A percentile compares a stretch with the other conserved stretches of the same genome.
These are phyloP conservation scores for Drosophila orena DNA, from an alignment of 1,140 invertebrate species.

Conservation along the genomic window DNA sequence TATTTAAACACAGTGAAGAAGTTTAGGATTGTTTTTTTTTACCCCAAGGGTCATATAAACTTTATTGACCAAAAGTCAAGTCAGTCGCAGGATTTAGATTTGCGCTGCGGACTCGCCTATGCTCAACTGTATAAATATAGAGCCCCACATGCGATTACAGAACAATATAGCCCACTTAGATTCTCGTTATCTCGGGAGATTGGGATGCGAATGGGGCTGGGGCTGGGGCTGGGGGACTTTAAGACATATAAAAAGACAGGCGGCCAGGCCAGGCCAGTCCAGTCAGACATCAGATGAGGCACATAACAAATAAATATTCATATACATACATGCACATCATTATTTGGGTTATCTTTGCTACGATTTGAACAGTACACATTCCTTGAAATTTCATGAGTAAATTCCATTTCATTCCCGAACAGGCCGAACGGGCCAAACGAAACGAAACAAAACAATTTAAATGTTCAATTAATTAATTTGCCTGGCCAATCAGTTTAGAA, in stretches of 20 bases:
- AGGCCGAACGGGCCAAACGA: slow-evolving; percentile 16
- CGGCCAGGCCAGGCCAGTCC: too few relatives aligned
- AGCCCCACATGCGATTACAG: slow-evolving; percentile 1
- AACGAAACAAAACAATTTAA: slow-evolving; percentile 49
- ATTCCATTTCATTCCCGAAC: slow-evolving; percentile 27
- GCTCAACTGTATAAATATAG: not conserved
- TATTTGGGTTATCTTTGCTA: slow-evolving; percentile 49
- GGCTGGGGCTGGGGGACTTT: not conserved
- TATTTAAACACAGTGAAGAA: not conserved
- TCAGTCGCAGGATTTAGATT: slow-evolving; percentile 2
- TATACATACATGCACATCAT: slow-evolving; percentile 34
- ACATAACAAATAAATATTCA: slow-evolving; percentile 42
- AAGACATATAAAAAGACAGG: slow-evolving; percentile 14
- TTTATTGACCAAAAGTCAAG: not conserved
- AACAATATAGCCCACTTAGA: slow-evolving; percentile 24
- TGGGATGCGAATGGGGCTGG: not conserved
- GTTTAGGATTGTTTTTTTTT: not conserved
- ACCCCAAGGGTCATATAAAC: not conserved
- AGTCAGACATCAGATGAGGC: slow-evolving; percentile 30
- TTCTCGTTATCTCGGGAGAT: slow-evolving; percentile 22
- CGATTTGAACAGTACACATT: slow-evolving; percentile 25
- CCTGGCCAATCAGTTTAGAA: slow-evolving; percentile 45
- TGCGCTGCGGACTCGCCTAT: not conserved
- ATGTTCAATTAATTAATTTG: slow-evolving; percentile 50
- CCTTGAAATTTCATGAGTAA: slow-evolving; percentile 33